These are phyloP conservation scores for Drosophila bocki DNA, from an alignment of 1,140 invertebrate species.

Conservation along the genomic window DNA sequence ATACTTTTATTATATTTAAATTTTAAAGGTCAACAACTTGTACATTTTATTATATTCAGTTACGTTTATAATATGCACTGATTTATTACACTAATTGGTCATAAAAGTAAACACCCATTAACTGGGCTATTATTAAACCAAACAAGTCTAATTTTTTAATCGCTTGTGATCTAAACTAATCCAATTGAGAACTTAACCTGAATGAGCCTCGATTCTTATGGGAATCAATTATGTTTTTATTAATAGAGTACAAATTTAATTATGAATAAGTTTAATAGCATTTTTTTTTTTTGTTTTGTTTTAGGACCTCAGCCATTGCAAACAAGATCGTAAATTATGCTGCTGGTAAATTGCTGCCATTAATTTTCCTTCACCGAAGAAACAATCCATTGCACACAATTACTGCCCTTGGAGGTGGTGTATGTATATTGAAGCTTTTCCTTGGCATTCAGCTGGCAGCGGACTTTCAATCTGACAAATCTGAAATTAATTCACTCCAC, in stretches of 20 bases:
- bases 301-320: conserved; percentile 7
- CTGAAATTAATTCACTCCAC: conserved; percentile 51
- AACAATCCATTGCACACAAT: conserved; percentile 47
- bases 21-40: not conserved
- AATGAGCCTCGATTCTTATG: not conserved
- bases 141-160: conserved; percentile 24
- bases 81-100: conserved; percentile 7
- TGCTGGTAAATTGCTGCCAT: conserved; percentile 29
- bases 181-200: conserved; percentile 12
- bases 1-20: no score
- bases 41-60: not conserved
- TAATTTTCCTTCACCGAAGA: conserved; percentile 45
- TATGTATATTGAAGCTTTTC: conserved; percentile 39
- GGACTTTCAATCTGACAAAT: conserved; percentile 54
- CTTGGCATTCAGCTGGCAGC: conserved; percentile 48
- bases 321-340: conserved; percentile 33
- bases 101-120: conserved; percentile 24
- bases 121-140: conserved; percentile 9
- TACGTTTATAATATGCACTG: not conserved
- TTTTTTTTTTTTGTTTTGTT: not conserved
- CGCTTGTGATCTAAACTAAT: conserved; percentile 28
- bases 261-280: conserved; percentile 5
- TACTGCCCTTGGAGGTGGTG: conserved; percentile 39
- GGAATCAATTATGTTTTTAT: conserved; percentile 12
- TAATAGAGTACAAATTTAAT: conserved; percentile 19